Evolutionary conservation across 2,888 invertebrate genomes (phyloP).

Genomic region (Autographa pulchrina): DNA sequence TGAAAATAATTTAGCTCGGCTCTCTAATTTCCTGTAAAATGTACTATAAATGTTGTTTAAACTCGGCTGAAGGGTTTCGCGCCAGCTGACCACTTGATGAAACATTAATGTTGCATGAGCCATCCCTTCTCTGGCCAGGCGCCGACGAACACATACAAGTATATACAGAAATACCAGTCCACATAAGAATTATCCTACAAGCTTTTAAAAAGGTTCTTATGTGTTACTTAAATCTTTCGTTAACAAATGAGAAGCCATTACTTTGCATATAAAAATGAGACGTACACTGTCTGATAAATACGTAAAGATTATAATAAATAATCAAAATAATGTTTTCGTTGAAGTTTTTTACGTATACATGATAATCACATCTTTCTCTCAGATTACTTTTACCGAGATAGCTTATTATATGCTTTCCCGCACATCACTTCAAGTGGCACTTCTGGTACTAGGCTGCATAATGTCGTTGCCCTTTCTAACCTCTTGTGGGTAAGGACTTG

Average conservation of each 20-base stretch:
- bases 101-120: constrained; percentile 25
- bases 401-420: neutral
- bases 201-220: too few relatives aligned
- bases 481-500: constrained; percentile 38
- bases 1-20: constrained; percentile 5
- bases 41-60: constrained; percentile 19
- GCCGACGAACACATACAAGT: neutral
- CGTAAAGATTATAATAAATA: too few relatives aligned
- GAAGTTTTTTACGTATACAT: too few relatives aligned
- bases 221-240: too few relatives aligned
- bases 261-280: too few relatives aligned
- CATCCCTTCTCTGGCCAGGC: neutral
- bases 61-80: neutral
- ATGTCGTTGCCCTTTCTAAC: constrained; percentile 11
- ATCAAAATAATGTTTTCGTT: too few relatives aligned
- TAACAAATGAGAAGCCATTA: too few relatives aligned
- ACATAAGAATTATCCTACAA: too few relatives aligned
- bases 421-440: neutral
- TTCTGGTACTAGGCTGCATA: constrained; percentile 5
- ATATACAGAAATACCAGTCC: neutral
- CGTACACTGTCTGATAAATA: too few relatives aligned
- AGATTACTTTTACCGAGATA: neutral
- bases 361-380: too few relatives aligned
- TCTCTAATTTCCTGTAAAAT: constrained; percentile 9
- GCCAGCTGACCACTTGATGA: constrained; percentile 33